A percentile compares a stretch with the other conserved stretches of the same genome.
These are phyloP conservation scores for Colletes gigas DNA, from an alignment of 1,140 invertebrate genomes.

Conservation along the genomic window DNA sequence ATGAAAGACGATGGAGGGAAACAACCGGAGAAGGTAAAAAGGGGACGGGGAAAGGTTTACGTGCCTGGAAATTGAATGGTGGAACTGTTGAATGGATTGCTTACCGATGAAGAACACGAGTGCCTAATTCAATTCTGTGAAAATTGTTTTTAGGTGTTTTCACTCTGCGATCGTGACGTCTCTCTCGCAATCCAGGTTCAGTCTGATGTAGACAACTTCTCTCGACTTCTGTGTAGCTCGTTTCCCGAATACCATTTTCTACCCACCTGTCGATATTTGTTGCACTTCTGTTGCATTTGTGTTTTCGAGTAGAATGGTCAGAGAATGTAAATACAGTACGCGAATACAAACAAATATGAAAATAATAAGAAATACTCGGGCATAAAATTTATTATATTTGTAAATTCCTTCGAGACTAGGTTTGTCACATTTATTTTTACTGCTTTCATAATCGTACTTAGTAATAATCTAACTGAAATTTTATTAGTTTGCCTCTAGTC, in stretches of 20 bases:
- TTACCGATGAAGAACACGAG: conserved; percentile 69
- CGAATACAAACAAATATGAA: too few relatives aligned
- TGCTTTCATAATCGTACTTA: too few relatives aligned
- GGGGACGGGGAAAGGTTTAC: conserved; percentile 52
- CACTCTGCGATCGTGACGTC: conserved; percentile 23
- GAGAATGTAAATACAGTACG: too few relatives aligned
- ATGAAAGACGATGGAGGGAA: conserved; percentile 13
- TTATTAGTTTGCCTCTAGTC: too few relatives aligned
- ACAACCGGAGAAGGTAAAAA: conserved; percentile 1
- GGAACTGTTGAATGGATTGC: conserved; percentile 74
- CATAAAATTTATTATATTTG: too few relatives aligned
- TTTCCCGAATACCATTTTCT: neutral
- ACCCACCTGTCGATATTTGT: conserved; percentile 14
- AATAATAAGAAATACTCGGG: too few relatives aligned
- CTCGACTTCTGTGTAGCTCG: conserved; percentile 13
- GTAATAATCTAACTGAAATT: too few relatives aligned
- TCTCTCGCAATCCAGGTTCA: conserved; percentile 2
- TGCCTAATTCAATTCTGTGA: conserved; percentile 71
- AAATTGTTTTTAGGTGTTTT: conserved; percentile 65
- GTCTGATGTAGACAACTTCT: conserved; percentile 23
- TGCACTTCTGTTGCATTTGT: neutral
- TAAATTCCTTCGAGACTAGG: too few relatives aligned
- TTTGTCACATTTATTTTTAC: too few relatives aligned
- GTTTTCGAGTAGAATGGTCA: neutral
- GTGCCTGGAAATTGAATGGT: conserved; percentile 66